These are phyloP conservation scores for Istiophorus platypterus DNA, from an alignment of 2,113 vertebrate species.

Conservation along the genomic window DNA sequence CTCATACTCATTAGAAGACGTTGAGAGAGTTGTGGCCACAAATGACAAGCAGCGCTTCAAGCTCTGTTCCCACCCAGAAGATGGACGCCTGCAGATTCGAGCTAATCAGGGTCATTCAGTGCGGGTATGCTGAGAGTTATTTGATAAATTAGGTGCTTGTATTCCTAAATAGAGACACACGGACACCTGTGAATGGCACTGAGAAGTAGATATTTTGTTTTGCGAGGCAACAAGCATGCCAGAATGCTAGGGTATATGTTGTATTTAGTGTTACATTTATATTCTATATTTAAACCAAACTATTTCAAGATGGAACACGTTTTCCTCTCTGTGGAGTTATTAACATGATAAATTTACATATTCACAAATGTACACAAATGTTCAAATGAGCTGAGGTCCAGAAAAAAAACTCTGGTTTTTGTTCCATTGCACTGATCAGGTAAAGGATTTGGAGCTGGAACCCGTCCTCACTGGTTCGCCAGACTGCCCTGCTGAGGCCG, in stretches of 20 bases:
- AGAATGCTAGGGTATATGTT: neutral
- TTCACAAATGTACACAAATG: too few species aligned
- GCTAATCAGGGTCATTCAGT: conserved; percentile 94
- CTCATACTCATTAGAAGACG: conserved; percentile 84
- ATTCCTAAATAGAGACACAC: neutral
- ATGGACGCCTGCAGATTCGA: conserved; percentile 85
- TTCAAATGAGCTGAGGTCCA: too few species aligned
- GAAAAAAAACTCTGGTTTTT: neutral
- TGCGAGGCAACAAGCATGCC: neutral
- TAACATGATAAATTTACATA: neutral
- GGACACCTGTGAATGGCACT: neutral
- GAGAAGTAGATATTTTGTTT: neutral
- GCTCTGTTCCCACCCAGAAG: conserved; percentile 75
- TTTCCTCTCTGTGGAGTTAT: neutral
- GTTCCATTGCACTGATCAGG: conserved; percentile 73
- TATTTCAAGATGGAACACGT: too few species aligned
- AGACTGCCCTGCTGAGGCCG: conserved; percentile 84
- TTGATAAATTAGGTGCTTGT: neutral
- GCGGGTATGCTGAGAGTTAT: conserved; percentile 75
- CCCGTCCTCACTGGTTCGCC: conserved; percentile 76
- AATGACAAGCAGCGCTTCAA: conserved; percentile 90
- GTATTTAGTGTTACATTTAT: neutral
- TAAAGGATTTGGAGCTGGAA: conserved; percentile 86
- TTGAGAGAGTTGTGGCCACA: conserved; percentile 85
- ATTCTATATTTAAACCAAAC: too few species aligned